A percentile compares a stretch with the other conserved stretches of the same genome.
Conservation (phyloP, 2,797 vertebrate species). For the Phrynocephalus vlangalii region DNA sequence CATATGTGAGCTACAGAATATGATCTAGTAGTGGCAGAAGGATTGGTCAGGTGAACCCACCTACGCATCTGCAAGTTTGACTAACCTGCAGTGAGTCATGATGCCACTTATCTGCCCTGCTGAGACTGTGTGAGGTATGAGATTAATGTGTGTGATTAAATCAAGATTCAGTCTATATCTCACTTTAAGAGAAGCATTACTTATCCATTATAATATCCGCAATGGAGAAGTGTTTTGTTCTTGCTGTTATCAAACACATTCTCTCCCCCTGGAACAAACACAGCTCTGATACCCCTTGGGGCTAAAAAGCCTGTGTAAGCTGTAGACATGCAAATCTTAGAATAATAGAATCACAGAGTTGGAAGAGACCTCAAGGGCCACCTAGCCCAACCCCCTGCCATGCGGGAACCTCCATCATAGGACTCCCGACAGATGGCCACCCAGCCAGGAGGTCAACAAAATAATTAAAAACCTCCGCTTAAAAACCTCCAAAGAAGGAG, state of each 20-base stretch:
- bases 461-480: no score
- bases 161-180: not conserved
- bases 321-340: no score
- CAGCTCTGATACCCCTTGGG: no score
- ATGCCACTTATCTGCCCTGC: not conserved
- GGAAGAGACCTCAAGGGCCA: no score
- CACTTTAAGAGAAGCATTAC: not conserved
- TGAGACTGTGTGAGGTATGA: not conserved
- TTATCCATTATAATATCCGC: not conserved
- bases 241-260: not conserved
- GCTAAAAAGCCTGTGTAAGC: no score
- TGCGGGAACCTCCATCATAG: no score
- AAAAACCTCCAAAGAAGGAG: no score
- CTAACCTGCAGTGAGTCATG: slow-evolving; percentile 9
- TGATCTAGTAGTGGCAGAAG: not conserved
- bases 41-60: not conserved
- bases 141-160: slow-evolving; percentile 25
- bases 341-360: no score
- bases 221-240: not conserved
- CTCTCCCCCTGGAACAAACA: no score
- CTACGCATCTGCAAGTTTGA: slow-evolving; percentile 1
- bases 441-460: no score
- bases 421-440: no score
- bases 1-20: not conserved
- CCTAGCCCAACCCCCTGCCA: no score